Conservation (phyloP, 2,113 vertebrate species). For the Donacobius atricapilla region DNA sequence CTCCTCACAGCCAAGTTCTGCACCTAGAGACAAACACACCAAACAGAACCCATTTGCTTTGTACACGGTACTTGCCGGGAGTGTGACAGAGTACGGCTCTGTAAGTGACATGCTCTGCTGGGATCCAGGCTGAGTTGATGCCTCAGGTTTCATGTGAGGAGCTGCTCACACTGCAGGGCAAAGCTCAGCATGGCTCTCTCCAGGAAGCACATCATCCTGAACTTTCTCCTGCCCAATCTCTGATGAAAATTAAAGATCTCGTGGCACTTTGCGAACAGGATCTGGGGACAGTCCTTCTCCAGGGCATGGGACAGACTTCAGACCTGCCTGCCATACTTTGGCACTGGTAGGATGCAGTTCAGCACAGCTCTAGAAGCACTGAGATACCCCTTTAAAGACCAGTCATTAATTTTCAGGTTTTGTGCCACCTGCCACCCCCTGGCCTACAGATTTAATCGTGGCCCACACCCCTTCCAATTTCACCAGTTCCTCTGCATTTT, state of each 20-base stretch:
- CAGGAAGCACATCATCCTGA: background rate
- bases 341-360: background rate
- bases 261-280: background rate
- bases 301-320: background rate
- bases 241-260: conserved; percentile 30
- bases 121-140: background rate
- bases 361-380: background rate
- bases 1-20: conserved; percentile 81
- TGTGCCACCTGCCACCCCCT: background rate
- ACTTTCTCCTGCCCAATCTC: background rate
- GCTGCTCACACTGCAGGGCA: background rate
- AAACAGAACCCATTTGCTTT: background rate
- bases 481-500: background rate
- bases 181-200: background rate
- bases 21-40: conserved; percentile 67
- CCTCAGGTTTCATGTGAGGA: background rate
- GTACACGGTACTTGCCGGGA: rapidly evolving
- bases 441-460: background rate
- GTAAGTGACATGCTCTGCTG: background rate
- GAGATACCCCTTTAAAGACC: background rate
- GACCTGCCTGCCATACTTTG: background rate
- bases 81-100: background rate
- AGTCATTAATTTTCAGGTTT: background rate
- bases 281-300: background rate
- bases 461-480: background rate